These are phyloP conservation scores for Ctenicera cuprea DNA, from an alignment of 2,888 invertebrate species.

Conservation along the genomic window DNA sequence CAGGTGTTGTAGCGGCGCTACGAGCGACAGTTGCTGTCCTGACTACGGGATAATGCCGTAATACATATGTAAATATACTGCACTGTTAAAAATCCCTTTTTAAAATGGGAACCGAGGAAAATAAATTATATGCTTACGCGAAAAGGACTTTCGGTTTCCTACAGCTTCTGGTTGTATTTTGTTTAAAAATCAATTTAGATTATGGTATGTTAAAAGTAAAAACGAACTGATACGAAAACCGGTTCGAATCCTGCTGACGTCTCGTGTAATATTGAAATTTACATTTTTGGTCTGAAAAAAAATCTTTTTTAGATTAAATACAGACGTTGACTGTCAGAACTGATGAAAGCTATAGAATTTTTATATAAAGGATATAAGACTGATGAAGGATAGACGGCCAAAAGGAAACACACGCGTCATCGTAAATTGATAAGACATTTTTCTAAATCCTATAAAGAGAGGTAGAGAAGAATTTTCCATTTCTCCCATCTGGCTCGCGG, in stretches of 20 bases:
- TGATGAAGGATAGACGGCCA: slow-evolving; percentile 1
- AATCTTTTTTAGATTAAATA: too few relatives aligned
- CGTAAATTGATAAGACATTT: slow-evolving; percentile 58
- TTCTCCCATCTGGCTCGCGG: slow-evolving; percentile 66
- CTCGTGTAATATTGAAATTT: too few relatives aligned
- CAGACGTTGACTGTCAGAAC: not conserved
- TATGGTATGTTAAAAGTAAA: too few relatives aligned
- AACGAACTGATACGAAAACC: too few relatives aligned
- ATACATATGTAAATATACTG: slow-evolving; percentile 58
- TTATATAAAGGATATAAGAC: not conserved
- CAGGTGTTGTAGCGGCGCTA: slow-evolving; percentile 59
- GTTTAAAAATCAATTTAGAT: too few relatives aligned
- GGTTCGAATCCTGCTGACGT: too few relatives aligned
- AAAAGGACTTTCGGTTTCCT: not conserved
- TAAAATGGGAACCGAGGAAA: slow-evolving; percentile 30
- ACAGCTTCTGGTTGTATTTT: too few relatives aligned
- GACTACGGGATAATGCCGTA: slow-evolving; percentile 58
- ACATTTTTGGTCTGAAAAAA: too few relatives aligned
- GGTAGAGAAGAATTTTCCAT: slow-evolving; percentile 60
- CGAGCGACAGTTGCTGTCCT: slow-evolving; percentile 62
- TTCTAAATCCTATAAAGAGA: slow-evolving; percentile 25
- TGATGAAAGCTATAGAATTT: too few relatives aligned
- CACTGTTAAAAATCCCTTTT: slow-evolving; percentile 41
- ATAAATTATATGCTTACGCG: slow-evolving; percentile 6
- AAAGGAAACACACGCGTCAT: slow-evolving; percentile 30